These are phyloP conservation scores for Siniperca chuatsi DNA, from an alignment of 2,113 vertebrate genomes.

Conservation along the genomic window DNA sequence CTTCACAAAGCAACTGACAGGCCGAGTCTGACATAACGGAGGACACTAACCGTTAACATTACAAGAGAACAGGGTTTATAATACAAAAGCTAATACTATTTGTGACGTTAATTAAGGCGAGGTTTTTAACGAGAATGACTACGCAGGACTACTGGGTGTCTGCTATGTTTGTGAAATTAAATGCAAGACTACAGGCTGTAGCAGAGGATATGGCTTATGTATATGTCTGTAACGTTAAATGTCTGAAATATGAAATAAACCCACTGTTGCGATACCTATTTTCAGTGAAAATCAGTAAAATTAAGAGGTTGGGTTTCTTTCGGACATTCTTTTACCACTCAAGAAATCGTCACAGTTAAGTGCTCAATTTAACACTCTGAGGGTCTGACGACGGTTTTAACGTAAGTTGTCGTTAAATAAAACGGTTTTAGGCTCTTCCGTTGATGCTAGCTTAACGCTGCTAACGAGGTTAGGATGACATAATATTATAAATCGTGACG, in stretches of 20 bases:
- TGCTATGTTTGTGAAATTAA: no score
- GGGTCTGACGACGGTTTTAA: not conserved
- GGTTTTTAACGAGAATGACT: no score
- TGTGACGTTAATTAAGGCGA: no score
- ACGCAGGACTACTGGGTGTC: no score
- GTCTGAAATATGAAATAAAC: not conserved
- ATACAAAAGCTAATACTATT: not conserved
- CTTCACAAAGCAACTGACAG: not conserved
- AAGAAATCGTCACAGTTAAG: not conserved
- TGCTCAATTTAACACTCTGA: not conserved
- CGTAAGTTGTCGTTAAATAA: not conserved
- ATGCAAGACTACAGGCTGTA: no score
- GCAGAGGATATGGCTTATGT: no score
- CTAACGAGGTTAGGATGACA: slow-evolving; percentile 10
- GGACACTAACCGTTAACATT: no score
- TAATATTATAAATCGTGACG: not conserved
- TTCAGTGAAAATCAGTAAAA: not conserved
- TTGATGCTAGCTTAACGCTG: slow-evolving; percentile 17
- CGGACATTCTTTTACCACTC: not conserved
- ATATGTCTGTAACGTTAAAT: no score
- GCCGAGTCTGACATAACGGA: no score
- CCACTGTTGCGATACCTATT: not conserved
- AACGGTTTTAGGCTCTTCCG: not conserved
- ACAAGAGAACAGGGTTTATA: no score
- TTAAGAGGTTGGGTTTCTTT: no score